Base-by-base conservation (phyloP, 2,888 invertebrate genomes). In the Zaprionus bogoriensis region DNA sequence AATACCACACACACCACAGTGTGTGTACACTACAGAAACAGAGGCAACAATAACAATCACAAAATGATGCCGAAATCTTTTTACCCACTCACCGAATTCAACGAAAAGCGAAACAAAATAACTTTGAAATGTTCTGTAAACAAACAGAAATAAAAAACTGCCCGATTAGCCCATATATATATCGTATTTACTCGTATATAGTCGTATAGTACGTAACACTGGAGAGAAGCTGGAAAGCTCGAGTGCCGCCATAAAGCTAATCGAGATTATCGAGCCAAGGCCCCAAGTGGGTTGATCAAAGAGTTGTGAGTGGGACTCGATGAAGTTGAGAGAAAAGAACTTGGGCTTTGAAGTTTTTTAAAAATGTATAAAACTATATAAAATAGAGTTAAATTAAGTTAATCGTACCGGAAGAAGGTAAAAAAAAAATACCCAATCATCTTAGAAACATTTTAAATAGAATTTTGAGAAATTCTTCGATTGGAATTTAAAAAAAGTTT, bases 51-150 rank as follows among this genome's bases (percentile, higher is more conserved):
- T 22, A 61, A 48, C 46, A 51, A 48, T 27, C 51, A 52, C 36
- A 32, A 70, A 73, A 55, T 58, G 57, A 67, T 77, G 67, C 77
- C 63, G 67, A 78, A 77, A 74, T 78, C 65, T 47, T 44, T 6
- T 41, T 64, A 44, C 59, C 44, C 81, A 65, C 79, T 60, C 62
- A 48, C 45, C 55, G 27, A 63, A 69, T 61, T 77, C 55, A 66
- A 63, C 58, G 54, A 77, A 81, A 48, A 74, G 6, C 3, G 6
- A 30, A 30, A 30, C 3, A 38, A 80, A 77, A 72, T 63, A 81
- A 75, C 67, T 74, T 64, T 74, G 64, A 82, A 77, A 70, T 69
- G 62, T 68, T 74, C 32, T 67, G 50, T 81, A 81, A 85, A 76
- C 86, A 80, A 82, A 80, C 80, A 79, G 58, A 55, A 52, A 47